These are phyloP conservation scores for Gnathonemus echidnorhynchus DNA, from an alignment of 2,113 vertebrate genomes.

Conservation along the genomic window DNA sequence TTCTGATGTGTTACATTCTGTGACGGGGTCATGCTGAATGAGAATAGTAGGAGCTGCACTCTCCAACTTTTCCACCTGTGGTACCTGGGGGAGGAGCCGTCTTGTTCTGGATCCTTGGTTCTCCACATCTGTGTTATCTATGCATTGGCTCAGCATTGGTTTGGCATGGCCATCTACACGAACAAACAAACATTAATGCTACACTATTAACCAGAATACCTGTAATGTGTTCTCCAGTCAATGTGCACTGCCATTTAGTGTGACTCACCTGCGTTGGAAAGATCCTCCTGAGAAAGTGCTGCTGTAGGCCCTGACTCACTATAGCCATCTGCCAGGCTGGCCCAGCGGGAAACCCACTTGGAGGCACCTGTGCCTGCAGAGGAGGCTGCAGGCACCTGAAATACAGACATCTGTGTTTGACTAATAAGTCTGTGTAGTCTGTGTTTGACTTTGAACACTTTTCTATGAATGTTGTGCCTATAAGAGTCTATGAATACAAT, in stretches of 20 bases:
- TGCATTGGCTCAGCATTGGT: constrained; percentile 26
- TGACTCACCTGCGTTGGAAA: constrained; percentile 48
- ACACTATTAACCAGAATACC: background rate
- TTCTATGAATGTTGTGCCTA: background rate
- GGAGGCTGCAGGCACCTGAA: constrained; percentile 39
- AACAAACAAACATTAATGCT: constrained; percentile 25
- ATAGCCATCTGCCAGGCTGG: constrained; percentile 88
- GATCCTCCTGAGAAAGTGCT: constrained; percentile 40
- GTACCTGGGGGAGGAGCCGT: constrained; percentile 68
- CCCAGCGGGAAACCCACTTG: constrained; percentile 94
- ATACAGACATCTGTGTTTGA: background rate
- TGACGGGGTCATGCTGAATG: constrained; percentile 61
- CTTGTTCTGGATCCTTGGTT: constrained; percentile 59
- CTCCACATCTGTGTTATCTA: constrained; percentile 53
- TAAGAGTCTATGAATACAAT: background rate
- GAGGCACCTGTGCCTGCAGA: constrained; percentile 49
- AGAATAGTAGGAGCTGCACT: constrained; percentile 56
- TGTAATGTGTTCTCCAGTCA: background rate
- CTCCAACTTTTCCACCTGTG: constrained; percentile 55
- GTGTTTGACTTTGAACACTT: background rate
- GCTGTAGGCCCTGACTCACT: constrained; percentile 63
- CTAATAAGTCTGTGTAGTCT: background rate
- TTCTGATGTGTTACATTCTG: constrained; percentile 50
- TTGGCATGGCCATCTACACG: constrained; percentile 46
- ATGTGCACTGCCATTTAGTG: background rate